These are phyloP conservation scores for Drosophila takahashii DNA, from an alignment of 1,140 invertebrate species.

Conservation along the genomic window DNA sequence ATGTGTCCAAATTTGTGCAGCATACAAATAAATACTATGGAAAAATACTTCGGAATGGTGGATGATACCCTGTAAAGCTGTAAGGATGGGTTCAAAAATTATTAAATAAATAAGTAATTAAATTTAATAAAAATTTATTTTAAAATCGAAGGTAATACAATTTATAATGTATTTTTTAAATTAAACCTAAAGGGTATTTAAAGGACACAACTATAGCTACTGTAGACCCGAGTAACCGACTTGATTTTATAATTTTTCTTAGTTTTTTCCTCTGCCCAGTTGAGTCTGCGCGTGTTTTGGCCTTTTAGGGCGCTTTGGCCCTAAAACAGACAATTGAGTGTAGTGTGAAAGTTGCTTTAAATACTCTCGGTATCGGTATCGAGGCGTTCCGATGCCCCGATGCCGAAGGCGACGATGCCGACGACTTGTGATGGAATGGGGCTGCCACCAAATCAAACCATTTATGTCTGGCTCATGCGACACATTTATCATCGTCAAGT, in stretches of 20 bases:
- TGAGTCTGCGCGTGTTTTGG: slow-evolving; percentile 72
- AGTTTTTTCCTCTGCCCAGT: slow-evolving; percentile 21
- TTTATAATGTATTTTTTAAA: neutral
- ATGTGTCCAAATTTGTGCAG: slow-evolving; percentile 79
- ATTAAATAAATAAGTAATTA: neutral
- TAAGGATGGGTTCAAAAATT: too few species aligned
- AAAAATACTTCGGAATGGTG: slow-evolving; percentile 33
- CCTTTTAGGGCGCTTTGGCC: slow-evolving; percentile 71
- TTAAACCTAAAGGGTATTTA: neutral
- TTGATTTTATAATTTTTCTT: slow-evolving; percentile 47
- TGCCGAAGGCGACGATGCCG: slow-evolving; percentile 36
- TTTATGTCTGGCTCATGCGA: slow-evolving; percentile 71
- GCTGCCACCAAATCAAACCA: slow-evolving; percentile 74
- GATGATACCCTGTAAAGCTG: slow-evolving; percentile 14
- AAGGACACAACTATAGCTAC: neutral
- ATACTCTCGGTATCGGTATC: slow-evolving; percentile 60
- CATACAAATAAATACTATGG: slow-evolving; percentile 62
- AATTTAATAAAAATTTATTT: neutral
- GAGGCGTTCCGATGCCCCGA: slow-evolving; percentile 15
- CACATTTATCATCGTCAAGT: slow-evolving; percentile 81
- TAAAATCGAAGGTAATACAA: too few species aligned
- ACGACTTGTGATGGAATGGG: slow-evolving; percentile 26
- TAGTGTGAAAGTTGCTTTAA: slow-evolving; percentile 83
- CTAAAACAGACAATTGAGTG: slow-evolving; percentile 74
- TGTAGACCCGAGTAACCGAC: neutral